These are phyloP conservation scores for Deladenus siricidicola DNA, from an alignment of 2,888 invertebrate species.

Conservation along the genomic window DNA sequence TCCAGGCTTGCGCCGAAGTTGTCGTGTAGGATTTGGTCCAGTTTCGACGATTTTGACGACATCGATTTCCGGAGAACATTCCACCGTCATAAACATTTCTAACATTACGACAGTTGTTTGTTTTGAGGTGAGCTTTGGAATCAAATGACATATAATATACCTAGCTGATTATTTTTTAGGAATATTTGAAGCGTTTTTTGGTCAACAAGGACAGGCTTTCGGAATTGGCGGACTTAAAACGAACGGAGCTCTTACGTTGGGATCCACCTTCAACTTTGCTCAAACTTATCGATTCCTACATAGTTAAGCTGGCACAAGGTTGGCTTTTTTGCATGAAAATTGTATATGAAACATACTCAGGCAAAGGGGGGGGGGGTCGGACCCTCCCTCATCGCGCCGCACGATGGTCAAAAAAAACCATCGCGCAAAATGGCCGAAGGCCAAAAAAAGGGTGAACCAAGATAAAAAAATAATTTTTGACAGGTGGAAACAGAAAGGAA, in stretches of 20 bases:
- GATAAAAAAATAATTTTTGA: too few relatives aligned
- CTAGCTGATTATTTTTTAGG: not conserved
- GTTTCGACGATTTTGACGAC: not conserved
- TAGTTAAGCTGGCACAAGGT: conserved; percentile 1
- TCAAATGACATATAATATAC: not conserved
- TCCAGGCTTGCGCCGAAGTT: conserved; percentile 6
- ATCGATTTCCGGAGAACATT: not conserved
- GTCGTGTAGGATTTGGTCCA: conserved; percentile 14
- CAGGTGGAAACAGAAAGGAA: too few relatives aligned
- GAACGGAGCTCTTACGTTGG: not conserved
- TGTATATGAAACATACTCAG: too few relatives aligned
- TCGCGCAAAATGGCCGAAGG: too few relatives aligned
- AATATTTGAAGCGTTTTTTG: not conserved
- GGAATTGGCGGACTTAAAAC: not conserved
- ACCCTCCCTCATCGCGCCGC: too few relatives aligned
- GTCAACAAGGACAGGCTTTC: not conserved
- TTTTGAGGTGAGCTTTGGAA: not conserved
- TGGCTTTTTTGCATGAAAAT: too few relatives aligned
- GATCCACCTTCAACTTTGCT: conserved; percentile 9
- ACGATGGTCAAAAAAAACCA: too few relatives aligned
- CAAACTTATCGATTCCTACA: not conserved
- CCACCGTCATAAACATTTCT: not conserved
- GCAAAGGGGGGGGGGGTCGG: too few relatives aligned
- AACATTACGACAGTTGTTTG: not conserved
- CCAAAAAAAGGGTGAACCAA: too few relatives aligned